Evolutionary conservation across 1,140 invertebrate species (phyloP).

Genomic region (Notospermus geniculatus): DNA sequence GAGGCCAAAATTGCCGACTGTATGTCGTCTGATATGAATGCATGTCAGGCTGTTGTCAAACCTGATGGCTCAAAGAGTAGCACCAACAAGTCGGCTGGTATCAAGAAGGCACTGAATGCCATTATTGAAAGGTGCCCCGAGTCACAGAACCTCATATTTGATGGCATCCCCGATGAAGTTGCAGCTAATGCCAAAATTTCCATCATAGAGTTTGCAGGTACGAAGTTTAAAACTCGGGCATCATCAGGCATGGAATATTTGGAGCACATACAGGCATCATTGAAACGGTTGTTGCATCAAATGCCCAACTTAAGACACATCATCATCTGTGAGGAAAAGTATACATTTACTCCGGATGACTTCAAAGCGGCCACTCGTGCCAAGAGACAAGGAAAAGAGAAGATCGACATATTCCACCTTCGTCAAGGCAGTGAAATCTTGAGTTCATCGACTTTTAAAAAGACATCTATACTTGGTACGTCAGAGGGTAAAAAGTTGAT

Average conservation of each 20-base stretch:
- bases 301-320: too few relatives aligned
- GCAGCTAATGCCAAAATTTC: not conserved
- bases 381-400: too few relatives aligned
- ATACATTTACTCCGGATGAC: slow-evolving; percentile 7
- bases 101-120: slow-evolving; percentile 14
- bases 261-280: too few relatives aligned
- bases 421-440: too few relatives aligned
- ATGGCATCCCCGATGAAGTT: not conserved
- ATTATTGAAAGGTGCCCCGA: too few relatives aligned
- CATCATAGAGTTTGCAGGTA: slow-evolving; percentile 12
- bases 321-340: too few relatives aligned
- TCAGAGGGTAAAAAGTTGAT: too few relatives aligned
- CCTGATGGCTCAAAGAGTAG: slow-evolving; percentile 22
- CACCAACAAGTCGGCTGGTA: slow-evolving; percentile 11
- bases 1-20: slow-evolving; percentile 12
- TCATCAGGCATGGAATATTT: not conserved
- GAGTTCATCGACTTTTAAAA: too few relatives aligned
- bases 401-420: too few relatives aligned
- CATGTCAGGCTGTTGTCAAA: slow-evolving; percentile 18
- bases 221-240: slow-evolving; percentile 6
- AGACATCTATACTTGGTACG: too few relatives aligned
- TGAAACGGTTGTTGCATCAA: too few relatives aligned
- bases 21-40: slow-evolving; percentile 18
- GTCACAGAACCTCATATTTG: too few relatives aligned
- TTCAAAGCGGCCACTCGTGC: slow-evolving; percentile 3